phyloP scores from a whole-genome alignment of 2,797 vertebrate species.

The Lophotriccus pileatus region DNA sequence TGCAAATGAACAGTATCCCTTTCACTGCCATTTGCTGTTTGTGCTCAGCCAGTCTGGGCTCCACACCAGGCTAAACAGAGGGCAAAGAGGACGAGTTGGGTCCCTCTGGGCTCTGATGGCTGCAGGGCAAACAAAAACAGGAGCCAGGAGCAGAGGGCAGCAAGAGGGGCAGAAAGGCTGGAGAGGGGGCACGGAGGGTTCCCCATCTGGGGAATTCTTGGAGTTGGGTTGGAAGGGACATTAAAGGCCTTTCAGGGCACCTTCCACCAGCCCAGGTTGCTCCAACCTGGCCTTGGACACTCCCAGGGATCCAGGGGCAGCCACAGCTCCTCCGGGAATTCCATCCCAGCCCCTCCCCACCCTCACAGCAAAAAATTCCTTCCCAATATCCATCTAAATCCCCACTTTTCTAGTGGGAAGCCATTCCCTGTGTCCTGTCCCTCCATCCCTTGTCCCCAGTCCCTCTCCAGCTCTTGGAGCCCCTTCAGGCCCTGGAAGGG shows the following conservation, averaged over 20 bases:
- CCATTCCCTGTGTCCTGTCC: too few relatives aligned
- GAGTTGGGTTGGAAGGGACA: neutral
- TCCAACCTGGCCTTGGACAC: neutral
- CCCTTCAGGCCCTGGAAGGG: neutral
- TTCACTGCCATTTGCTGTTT: constrained; percentile 32
- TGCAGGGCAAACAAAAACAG: neutral
- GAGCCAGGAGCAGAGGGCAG: neutral
- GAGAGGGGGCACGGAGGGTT: neutral
- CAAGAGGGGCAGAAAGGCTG: neutral
- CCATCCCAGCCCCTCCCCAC: neutral
- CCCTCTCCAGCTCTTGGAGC: neutral
- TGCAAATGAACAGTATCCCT: constrained; percentile 65
- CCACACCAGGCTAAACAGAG: constrained; percentile 9
- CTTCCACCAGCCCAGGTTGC: rapidly evolving
- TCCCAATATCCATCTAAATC: too few relatives aligned
- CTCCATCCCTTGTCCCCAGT: neutral
- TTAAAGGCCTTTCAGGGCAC: rapidly evolving
- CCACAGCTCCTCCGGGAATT: neutral
- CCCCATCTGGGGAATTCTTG: neutral
- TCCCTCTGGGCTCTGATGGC: neutral
- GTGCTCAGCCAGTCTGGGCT: constrained; percentile 17
- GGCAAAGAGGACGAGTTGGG: constrained; percentile 45
- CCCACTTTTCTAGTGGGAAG: too few relatives aligned
- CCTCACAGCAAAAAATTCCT: rapidly evolving
- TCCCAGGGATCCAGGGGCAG: neutral